Percentiles rank a stretch among this genome's conserved stretches.
Evolutionary conservation across 1,140 invertebrate species (phyloP).

Genomic region (Zophobas morio): DNA sequence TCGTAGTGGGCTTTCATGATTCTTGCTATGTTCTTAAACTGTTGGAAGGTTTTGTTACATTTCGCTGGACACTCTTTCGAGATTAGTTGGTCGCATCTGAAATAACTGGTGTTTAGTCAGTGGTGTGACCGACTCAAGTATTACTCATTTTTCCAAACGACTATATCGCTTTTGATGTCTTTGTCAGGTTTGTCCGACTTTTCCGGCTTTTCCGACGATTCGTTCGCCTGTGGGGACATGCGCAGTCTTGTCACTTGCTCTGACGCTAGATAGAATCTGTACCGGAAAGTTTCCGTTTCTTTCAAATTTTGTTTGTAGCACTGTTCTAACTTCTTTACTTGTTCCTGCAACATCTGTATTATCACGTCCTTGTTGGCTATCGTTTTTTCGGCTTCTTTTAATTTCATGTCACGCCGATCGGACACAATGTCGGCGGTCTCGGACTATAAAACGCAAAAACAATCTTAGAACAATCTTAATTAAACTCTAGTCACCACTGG

Average conservation of each 20-base stretch:
- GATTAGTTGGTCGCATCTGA: not conserved
- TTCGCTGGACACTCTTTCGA: not conserved
- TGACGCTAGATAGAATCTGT: constrained; percentile 47
- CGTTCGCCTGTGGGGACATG: not conserved
- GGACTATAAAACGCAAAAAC: not conserved
- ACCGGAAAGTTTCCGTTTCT: constrained; percentile 53
- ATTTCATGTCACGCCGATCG: constrained; percentile 43
- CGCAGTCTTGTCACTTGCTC: constrained; percentile 44
- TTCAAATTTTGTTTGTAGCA: constrained; percentile 56
- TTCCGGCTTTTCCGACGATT: too few relatives aligned
- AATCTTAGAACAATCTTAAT: not conserved
- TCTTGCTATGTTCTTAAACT: constrained; percentile 17
- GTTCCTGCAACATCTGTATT: constrained; percentile 51
- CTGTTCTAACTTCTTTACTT: constrained; percentile 55
- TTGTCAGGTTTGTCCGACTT: constrained; percentile 19
- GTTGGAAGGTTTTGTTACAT: constrained; percentile 5
- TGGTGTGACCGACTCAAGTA: too few relatives aligned
- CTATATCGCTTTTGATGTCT: constrained; percentile 21
- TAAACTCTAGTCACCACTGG: not conserved
- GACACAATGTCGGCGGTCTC: constrained; percentile 14
- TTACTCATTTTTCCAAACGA: too few relatives aligned
- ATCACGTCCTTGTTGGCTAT: constrained; percentile 53
- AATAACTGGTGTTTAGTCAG: not conserved
- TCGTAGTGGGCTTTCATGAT: constrained; percentile 21
- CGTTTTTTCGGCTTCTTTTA: constrained; percentile 52